These are phyloP conservation scores for Drosophila nr. medialis DNA, from an alignment of 2,888 invertebrate species.

Conservation along the genomic window DNA sequence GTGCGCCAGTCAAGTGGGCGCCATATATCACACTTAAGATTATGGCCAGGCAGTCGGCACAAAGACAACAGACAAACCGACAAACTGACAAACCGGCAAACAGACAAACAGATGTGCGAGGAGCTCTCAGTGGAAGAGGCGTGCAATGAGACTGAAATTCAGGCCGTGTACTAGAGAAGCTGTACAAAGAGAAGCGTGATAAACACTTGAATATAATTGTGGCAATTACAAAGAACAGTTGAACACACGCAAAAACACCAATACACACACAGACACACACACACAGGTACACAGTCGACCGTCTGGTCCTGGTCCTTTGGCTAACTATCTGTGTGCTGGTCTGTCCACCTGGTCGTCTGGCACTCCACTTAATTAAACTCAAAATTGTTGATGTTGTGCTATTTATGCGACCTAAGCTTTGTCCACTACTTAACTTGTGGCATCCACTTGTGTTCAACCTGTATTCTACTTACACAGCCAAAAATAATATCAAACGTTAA, in stretches of 20 bases:
- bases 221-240: slow-evolving; percentile 59
- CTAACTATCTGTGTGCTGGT: background rate
- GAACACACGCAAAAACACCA: slow-evolving; percentile 5
- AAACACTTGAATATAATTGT: slow-evolving; percentile 70
- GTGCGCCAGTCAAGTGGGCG: slow-evolving; percentile 36
- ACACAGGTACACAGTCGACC: background rate
- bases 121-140: slow-evolving; percentile 9
- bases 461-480: background rate
- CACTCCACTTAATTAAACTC: slow-evolving; percentile 69
- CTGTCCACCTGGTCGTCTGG: slow-evolving; percentile 19
- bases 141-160: slow-evolving; percentile 14
- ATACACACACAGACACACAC: slow-evolving; percentile 3
- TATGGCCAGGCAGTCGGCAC: slow-evolving; percentile 26
- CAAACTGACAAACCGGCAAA: slow-evolving; percentile 5
- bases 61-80: slow-evolving; percentile 23
- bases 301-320: slow-evolving; percentile 9
- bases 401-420: slow-evolving; percentile 44
- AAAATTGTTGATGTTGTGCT: slow-evolving; percentile 61
- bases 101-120: slow-evolving; percentile 20
- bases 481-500: background rate
- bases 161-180: slow-evolving; percentile 4
- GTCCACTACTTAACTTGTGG: slow-evolving; percentile 9
- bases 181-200: slow-evolving; percentile 27
- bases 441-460: background rate
- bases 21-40: slow-evolving; percentile 58